A percentile compares a stretch with the other conserved stretches of the same genome.
Evolutionary conservation across 2,888 invertebrate genomes (phyloP).

Genomic region (Lasioglossum leucozonium): DNA sequence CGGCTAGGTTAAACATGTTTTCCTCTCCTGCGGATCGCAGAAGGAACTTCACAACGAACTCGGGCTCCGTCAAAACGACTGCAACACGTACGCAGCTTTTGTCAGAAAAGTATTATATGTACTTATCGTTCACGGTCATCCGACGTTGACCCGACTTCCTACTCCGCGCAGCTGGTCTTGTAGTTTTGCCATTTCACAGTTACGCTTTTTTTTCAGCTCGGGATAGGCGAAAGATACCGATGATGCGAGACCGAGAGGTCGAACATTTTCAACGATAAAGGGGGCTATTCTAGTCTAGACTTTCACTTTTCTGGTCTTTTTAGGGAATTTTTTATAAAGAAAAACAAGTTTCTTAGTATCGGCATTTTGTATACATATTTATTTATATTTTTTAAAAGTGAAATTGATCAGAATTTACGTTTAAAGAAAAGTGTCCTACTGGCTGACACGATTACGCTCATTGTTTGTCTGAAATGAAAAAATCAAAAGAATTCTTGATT

Average conservation of each 20-base stretch:
- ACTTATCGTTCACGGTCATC: constrained; percentile 50
- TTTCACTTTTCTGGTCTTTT: too few relatives aligned
- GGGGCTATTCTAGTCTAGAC: too few relatives aligned
- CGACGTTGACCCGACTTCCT: constrained; percentile 34
- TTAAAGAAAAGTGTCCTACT: too few relatives aligned
- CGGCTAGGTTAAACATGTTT: neutral
- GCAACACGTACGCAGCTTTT: neutral
- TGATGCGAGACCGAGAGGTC: neutral
- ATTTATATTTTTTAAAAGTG: too few relatives aligned
- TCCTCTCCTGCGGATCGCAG: neutral
- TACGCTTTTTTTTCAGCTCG: neutral
- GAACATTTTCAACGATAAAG: neutral
- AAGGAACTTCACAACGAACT: neutral
- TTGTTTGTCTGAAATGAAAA: too few relatives aligned
- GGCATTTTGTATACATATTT: too few relatives aligned
- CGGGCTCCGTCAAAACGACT: neutral
- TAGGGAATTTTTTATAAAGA: too few relatives aligned
- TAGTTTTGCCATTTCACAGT: neutral
- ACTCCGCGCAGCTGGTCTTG: neutral
- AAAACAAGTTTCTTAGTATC: too few relatives aligned
- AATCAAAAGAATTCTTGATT: too few relatives aligned
- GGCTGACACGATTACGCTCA: too few relatives aligned
- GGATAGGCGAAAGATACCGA: neutral
- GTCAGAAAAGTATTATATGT: constrained; percentile 41
- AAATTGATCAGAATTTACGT: too few relatives aligned